A percentile compares a stretch with the other conserved stretches of the same genome.
Conservation (phyloP, 2,113 vertebrate genomes). For the Baryphthengus martii region DNA sequence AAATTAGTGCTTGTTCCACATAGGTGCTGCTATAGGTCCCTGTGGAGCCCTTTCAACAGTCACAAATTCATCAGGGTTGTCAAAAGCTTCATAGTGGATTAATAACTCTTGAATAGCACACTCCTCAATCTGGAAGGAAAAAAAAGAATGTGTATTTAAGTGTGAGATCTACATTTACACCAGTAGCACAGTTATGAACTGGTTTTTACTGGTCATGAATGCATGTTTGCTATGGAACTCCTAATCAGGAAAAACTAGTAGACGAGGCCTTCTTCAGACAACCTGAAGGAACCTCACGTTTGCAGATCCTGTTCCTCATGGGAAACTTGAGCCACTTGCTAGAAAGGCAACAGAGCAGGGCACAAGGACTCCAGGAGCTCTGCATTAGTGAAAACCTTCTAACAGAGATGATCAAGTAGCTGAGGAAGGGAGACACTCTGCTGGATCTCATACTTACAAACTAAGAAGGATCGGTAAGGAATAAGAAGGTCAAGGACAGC, state of each 20-base stretch:
- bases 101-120: constrained; percentile 92
- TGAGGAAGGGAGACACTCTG: neutral
- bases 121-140: constrained; percentile 87
- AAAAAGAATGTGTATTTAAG: neutral
- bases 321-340: neutral
- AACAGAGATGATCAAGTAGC: neutral
- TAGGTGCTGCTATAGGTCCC: constrained; percentile 88
- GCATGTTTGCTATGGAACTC: neutral
- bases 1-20: constrained; percentile 91
- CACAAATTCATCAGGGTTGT: constrained; percentile 94
- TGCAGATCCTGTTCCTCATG: neutral
- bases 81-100: constrained; percentile 84
- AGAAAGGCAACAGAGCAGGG: neutral
- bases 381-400: neutral
- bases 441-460: neutral
- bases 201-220: neutral
- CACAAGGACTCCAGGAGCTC: neutral
- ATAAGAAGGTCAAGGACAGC: neutral
- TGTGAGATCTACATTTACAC: neutral
- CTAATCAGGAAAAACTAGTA: neutral
- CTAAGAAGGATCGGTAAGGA: neutral
- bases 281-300: neutral
- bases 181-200: neutral
- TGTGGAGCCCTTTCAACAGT: constrained; percentile 88
- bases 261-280: neutral